These are phyloP conservation scores for Thaumetopoea pityocampa DNA, from an alignment of 1,140 invertebrate genomes.

Conservation along the genomic window DNA sequence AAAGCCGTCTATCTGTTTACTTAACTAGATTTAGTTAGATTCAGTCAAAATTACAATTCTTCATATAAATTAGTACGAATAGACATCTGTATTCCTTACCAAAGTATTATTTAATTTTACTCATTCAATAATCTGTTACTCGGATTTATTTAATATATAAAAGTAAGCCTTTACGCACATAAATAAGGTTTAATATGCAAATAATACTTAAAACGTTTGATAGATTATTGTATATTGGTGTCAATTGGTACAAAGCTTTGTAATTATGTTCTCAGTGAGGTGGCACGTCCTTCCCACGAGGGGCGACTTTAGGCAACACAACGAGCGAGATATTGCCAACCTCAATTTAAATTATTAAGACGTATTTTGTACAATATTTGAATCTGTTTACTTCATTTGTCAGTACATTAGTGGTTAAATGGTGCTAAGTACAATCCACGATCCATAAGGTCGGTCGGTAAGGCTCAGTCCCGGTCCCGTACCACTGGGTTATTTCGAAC, in stretches of 20 bases:
- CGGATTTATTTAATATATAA: too few species aligned
- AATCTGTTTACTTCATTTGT: slow-evolving; percentile 13
- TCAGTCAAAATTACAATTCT: background rate
- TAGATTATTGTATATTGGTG: too few species aligned
- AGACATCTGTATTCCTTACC: slow-evolving; percentile 39
- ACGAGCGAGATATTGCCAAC: slow-evolving; percentile 21
- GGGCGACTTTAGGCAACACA: slow-evolving; percentile 24
- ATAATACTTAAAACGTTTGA: too few species aligned
- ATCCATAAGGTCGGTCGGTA: too few species aligned
- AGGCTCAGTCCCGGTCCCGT: too few species aligned
- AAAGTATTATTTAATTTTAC: slow-evolving; percentile 43
- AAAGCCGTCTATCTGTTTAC: too few species aligned
- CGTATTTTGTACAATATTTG: slow-evolving; percentile 19
- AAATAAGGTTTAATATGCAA: too few species aligned
- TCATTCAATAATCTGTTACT: too few species aligned
- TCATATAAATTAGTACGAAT: slow-evolving; percentile 3
- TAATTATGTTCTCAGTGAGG: slow-evolving; percentile 39
- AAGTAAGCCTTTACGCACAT: too few species aligned
- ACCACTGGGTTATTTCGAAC: too few species aligned
- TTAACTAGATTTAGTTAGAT: background rate
- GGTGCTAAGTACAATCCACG: too few species aligned
- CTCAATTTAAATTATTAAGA: slow-evolving; percentile 34
- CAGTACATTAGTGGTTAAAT: too few species aligned
- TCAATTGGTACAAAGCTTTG: slow-evolving; percentile 38
- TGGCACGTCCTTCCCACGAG: slow-evolving; percentile 7